A percentile compares a stretch with the other conserved stretches of the same genome.
phyloP scores from a whole-genome alignment of 2,888 invertebrate species.

The Melieria omissa region DNA sequence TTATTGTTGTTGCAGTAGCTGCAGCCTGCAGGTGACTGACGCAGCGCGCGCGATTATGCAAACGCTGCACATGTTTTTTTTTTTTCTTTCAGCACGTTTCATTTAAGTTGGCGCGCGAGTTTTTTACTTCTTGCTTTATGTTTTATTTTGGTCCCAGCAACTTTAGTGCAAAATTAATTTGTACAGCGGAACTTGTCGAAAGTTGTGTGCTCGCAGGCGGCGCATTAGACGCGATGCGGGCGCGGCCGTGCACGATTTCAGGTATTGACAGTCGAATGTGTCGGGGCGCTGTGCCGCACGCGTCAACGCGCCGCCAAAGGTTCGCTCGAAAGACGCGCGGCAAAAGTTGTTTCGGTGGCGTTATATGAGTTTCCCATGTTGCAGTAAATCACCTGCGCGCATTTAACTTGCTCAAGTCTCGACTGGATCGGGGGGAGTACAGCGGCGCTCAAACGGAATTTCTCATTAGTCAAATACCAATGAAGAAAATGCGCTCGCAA shows the following conservation, averaged over 20 bases:
- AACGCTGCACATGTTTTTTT: background rate
- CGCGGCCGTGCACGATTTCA: background rate
- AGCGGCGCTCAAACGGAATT: background rate
- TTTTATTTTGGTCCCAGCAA: background rate
- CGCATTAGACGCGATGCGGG: too few relatives aligned
- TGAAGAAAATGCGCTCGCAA: background rate
- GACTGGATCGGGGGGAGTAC: background rate
- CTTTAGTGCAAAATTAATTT: slow-evolving; percentile 55
- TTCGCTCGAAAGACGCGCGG: too few relatives aligned
- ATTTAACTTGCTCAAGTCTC: background rate
- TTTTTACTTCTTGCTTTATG: background rate
- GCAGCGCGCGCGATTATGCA: slow-evolving; percentile 1
- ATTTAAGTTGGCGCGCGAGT: too few relatives aligned
- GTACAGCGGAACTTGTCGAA: slow-evolving; percentile 58
- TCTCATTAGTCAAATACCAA: background rate
- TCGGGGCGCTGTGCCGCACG: background rate
- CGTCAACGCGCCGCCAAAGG: too few relatives aligned
- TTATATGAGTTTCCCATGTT: slow-evolving; percentile 15
- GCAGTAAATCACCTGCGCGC: slow-evolving; percentile 17
- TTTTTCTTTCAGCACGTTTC: too few relatives aligned
- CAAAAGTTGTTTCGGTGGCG: background rate
- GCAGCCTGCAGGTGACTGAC: background rate
- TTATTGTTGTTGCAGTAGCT: background rate
- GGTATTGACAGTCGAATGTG: slow-evolving; percentile 7
- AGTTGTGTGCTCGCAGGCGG: slow-evolving; percentile 33